Percentiles rank a stretch among this genome's conserved stretches.
Conservation (phyloP, 1,140 invertebrate species). For the Eupristina koningsbergeri region DNA sequence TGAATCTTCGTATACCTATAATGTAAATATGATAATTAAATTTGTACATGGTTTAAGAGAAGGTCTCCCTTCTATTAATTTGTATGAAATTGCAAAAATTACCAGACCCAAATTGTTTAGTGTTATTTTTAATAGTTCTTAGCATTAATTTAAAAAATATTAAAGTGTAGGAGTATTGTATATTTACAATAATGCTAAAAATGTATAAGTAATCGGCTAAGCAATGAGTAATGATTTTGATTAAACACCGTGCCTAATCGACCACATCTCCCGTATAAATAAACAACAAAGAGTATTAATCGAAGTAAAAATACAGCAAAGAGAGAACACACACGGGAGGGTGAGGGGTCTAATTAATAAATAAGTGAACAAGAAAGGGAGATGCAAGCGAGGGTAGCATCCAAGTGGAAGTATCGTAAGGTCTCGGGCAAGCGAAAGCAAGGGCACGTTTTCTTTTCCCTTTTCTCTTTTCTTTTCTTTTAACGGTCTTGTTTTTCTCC, state of each 20-base stretch:
- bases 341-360: constrained; percentile 11
- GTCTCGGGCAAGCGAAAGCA: no score
- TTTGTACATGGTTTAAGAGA: not conserved
- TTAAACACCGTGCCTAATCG: not conserved
- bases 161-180: not conserved
- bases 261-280: not conserved
- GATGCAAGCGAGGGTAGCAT: constrained; percentile 32
- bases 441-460: constrained; percentile 4
- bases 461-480: constrained; percentile 24
- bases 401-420: not conserved
- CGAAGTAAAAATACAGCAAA: constrained; percentile 20
- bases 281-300: constrained; percentile 34
- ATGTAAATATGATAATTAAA: not conserved
- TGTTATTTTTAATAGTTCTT: not conserved
- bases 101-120: no score
- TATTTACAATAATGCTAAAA: not conserved
- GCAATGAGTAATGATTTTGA: not conserved
- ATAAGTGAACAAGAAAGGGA: not conserved
- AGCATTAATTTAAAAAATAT: not conserved
- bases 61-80: not conserved
- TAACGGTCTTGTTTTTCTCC: not conserved
- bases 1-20: not conserved
- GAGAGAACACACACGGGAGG: constrained; percentile 24
- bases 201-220: not conserved
- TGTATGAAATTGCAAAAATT: no score